Base-by-base conservation (phyloP, 2,113 vertebrate genomes). In the Anoplopoma fimbria region DNA sequence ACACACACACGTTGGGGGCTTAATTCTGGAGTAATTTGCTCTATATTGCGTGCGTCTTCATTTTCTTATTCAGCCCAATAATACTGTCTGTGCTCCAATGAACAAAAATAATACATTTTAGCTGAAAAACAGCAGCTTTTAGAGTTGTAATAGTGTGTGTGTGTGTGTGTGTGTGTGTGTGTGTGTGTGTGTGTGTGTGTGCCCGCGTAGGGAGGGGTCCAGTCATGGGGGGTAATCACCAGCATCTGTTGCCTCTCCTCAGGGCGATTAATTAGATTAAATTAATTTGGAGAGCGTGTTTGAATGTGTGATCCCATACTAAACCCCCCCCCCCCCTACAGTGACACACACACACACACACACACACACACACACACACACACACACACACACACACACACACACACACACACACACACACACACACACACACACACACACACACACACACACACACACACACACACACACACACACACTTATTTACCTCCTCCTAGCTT, bases 241-340 rank as follows among this genome's bases (percentile, higher is more conserved):
- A 92, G 90, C 94, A 94, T 94, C 93, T 93, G 93, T 91, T 92
- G 86, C 87, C 87, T 92, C 81, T 90, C 87, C 76, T 88, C 76
- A 82, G 53, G 61, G 87, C 73, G 72, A 93, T 93, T 90, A 91
- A 92, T 93, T 92, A 88, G 86, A 92, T 91, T 89, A 82, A 92
- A 92, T 92, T 91, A 90, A 93, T 92, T 91, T 91, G 70, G 81
- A 79, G 88, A 91, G 86, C 81, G 29, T 89, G 85, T 91, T 75
- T 84, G 86, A 81, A 82, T 81, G 87, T 86, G 83, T 86, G 87
- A 89, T 86, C 86, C 74, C 79, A 75, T 53, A 60, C 79, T 72
- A 85, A 69, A 67, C 74, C 31, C 19, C 45, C 69, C 72, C 45
- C 62, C 51, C 27, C 0, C 42, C 57, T 61, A 42, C 49, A 81